Percentiles rank a stretch among this genome's conserved stretches.
phyloP scores from a whole-genome alignment of 2,797 vertebrate genomes.

The Acanthopagrus latus region DNA sequence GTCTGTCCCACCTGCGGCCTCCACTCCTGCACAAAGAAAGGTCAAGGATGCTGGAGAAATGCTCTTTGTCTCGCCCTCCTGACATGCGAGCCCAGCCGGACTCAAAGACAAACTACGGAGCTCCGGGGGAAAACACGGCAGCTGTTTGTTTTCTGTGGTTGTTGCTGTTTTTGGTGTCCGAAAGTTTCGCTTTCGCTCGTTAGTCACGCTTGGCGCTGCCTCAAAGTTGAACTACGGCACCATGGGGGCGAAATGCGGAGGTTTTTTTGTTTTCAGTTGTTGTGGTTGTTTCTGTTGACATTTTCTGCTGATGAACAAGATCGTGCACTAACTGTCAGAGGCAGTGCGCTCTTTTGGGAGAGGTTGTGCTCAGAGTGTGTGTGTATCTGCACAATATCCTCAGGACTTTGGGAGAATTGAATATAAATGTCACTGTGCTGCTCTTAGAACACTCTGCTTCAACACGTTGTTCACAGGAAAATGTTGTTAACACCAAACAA shows the following conservation, averaged over 20 bases:
- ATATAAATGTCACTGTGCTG: not conserved
- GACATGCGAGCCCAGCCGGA: constrained; percentile 59
- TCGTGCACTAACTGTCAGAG: constrained; percentile 15
- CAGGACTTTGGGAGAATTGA: constrained; percentile 24
- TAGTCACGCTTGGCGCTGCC: constrained; percentile 36
- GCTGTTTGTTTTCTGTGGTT: constrained; percentile 63
- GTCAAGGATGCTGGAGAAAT: constrained; percentile 49
- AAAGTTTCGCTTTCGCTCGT: constrained; percentile 16
- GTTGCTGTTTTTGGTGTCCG: constrained; percentile 58
- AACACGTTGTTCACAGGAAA: not conserved
- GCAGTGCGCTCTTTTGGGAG: constrained; percentile 32
- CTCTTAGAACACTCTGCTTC: constrained; percentile 6
- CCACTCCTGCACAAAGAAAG: constrained; percentile 38
- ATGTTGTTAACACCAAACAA: not conserved
- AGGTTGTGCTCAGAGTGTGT: constrained; percentile 21
- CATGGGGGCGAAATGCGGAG: constrained; percentile 28
- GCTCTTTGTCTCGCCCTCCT: constrained; percentile 44
- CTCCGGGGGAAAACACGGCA: constrained; percentile 49
- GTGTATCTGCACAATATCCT: constrained; percentile 12
- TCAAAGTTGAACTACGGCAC: constrained; percentile 36
- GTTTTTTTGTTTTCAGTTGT: constrained; percentile 19
- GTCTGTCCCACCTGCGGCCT: constrained; percentile 69
- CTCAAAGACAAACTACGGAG: constrained; percentile 52
- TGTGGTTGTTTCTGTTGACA: constrained; percentile 35
- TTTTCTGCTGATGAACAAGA: constrained; percentile 52